Evolutionary conservation across 2,888 invertebrate species (phyloP).

Genomic region (Mactromeris polynyma): DNA sequence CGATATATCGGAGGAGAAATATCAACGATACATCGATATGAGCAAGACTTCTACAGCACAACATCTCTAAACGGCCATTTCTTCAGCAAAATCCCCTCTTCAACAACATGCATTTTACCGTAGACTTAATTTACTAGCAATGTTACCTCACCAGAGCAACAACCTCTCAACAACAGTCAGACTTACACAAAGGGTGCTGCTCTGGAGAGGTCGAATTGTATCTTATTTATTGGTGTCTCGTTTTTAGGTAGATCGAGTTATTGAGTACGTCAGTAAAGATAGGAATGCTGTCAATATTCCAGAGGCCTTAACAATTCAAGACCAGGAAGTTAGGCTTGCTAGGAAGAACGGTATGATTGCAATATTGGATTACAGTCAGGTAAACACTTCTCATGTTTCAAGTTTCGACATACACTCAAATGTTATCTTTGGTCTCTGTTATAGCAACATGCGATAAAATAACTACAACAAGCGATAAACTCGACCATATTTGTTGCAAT

Average conservation of each 20-base stretch:
- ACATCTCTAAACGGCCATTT: no score
- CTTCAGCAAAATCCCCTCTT: no score
- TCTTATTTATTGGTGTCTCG: background rate
- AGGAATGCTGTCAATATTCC: background rate
- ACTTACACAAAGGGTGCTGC: no score
- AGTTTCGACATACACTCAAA: background rate
- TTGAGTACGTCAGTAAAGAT: background rate
- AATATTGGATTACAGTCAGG: conserved; percentile 1
- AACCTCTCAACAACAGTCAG: no score
- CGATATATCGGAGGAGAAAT: no score
- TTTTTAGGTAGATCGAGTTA: background rate
- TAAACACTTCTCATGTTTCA: background rate
- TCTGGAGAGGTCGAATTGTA: background rate
- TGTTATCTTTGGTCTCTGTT: background rate
- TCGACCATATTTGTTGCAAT: no score
- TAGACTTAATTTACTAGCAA: no score
- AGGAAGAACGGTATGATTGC: background rate
- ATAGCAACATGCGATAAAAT: background rate
- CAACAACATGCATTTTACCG: no score
- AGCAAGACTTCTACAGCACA: no score
- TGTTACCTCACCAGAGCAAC: background rate
- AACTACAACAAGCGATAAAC: no score
- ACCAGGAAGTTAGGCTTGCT: background rate
- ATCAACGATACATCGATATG: no score
- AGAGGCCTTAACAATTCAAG: background rate